Evolutionary conservation across 2,797 vertebrate genomes (phyloP).

Genomic region (Pseudotriccus pelzelni): DNA sequence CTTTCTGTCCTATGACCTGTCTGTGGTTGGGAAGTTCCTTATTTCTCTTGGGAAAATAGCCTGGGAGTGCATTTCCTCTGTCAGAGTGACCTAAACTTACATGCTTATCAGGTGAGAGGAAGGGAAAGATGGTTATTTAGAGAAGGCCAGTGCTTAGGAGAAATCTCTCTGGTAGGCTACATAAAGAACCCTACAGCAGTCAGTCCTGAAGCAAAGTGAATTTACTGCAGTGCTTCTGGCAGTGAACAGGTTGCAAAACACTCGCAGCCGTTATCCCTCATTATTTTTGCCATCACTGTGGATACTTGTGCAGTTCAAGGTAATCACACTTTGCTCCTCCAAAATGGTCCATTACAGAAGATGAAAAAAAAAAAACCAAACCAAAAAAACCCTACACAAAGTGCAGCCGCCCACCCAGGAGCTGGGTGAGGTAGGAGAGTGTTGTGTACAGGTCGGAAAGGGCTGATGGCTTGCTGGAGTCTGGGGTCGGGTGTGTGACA

Average conservation of each 20-base stretch:
- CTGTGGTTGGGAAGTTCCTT: neutral
- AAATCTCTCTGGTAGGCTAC: fast-evolving
- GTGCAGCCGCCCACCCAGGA: neutral
- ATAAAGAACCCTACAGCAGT: neutral
- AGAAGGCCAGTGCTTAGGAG: neutral
- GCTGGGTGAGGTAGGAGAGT: fast-evolving
- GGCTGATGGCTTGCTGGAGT: neutral
- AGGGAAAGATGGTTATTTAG: neutral
- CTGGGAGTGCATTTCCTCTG: neutral
- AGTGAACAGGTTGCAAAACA: neutral
- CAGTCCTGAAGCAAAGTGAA: neutral
- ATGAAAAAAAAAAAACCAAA: neutral
- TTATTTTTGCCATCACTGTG: neutral
- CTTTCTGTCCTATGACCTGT: neutral
- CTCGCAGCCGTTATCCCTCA: fast-evolving
- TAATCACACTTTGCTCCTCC: neutral
- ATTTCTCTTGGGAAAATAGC: neutral
- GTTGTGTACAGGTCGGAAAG: neutral
- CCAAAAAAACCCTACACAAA: neutral
- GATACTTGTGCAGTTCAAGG: neutral
- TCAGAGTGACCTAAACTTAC: neutral
- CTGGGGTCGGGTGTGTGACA: neutral
- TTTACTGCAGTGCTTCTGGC: neutral
- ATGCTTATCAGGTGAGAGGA: neutral
- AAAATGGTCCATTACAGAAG: neutral